Base-by-base conservation (phyloP, 2,888 invertebrate genomes). In the Netelia fuscicornis region DNA sequence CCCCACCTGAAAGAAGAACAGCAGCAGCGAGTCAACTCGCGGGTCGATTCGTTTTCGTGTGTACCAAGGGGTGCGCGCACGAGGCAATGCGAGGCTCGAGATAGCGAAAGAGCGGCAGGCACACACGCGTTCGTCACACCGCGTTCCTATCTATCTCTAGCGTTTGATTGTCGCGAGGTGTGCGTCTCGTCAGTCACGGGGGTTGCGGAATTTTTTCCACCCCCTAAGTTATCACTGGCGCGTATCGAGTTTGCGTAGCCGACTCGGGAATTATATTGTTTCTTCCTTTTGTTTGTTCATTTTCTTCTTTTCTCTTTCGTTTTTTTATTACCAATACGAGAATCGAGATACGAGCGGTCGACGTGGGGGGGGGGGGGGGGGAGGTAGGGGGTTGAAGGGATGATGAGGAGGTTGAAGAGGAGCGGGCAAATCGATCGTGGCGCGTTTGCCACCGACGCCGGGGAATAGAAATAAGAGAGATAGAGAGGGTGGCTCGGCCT, bases 221-320 rank as follows among this genome's bases (percentile, higher is more conserved):
- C 58, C 58, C 13, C 60, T 60, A 44, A 13, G 25, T 11, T n/a
- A 23, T 42, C n/a, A 54, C 8, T 9, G 20, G 17, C 17, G 11
- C 62, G 72, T 64, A 54, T 13, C 68, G 86, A 82, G 88, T 81
- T 89, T 89, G 30, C 72, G 37, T 62, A 65, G 44, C 17, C 67
- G 30, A 54, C 54, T 25, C 42, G 23, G 25, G 52, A 64, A 11
- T 80, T 62, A 17, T 17, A 17, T 67, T 60, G 11, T 11, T n/a
- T 67, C 72, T 13, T 44, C 72, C 56, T 54, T 76, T 54, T 77
- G 56, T 64, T 76, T 67, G 37, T 44, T 20, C 30, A 62, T 25
- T 56, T 67, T 52, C 42, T 13, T 60, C 48, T 37, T 25, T 44
- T 30, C 67, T 20, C 9, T 10, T 65, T 9, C 8, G 13, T 13